A percentile compares a stretch with the other conserved stretches of the same genome.
phyloP scores from a whole-genome alignment of 2,797 vertebrate genomes.

The Melanotaenia pygmaea region DNA sequence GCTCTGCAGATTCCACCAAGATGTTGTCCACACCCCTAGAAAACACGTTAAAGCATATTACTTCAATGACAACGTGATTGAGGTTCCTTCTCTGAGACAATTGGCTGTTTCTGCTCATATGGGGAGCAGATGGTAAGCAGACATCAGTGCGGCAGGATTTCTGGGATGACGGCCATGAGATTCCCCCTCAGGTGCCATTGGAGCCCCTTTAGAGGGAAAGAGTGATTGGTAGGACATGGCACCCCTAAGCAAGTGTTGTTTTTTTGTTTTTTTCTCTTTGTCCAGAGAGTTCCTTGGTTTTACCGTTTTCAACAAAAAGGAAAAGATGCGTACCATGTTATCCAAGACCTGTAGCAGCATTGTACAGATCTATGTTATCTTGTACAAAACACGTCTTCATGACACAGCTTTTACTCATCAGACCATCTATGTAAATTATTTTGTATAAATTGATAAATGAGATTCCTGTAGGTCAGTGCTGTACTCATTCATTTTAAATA shows the following conservation, averaged over 20 bases:
- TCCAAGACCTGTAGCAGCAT: background rate
- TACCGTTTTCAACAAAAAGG: constrained; percentile 60
- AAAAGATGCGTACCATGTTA: constrained; percentile 36
- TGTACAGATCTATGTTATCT: background rate
- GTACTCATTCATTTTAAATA: background rate
- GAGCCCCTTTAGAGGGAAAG: constrained; percentile 80
- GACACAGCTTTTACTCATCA: background rate
- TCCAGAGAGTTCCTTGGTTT: constrained; percentile 56
- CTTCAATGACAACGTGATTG: constrained; percentile 69
- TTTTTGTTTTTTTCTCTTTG: constrained; percentile 68
- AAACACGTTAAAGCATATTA: constrained; percentile 63
- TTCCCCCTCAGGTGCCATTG: constrained; percentile 87
- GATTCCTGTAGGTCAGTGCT: background rate
- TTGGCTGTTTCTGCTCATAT: constrained; percentile 83
- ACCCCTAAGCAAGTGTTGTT: constrained; percentile 79
- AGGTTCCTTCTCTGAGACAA: constrained; percentile 78
- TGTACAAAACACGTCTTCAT: constrained; percentile 5
- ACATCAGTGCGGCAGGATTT: constrained; percentile 84
- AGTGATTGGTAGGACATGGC: constrained; percentile 84
- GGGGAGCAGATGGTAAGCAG: constrained; percentile 87
- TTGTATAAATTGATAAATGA: too few relatives aligned
- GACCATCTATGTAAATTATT: background rate
- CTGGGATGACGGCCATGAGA: constrained; percentile 87
- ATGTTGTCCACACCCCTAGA: constrained; percentile 53
- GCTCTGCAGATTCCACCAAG: constrained; percentile 34